Conservation (phyloP, 37 sponge, comb jelly and placozoan genomes). For the Oscarella lobularis region DNA sequence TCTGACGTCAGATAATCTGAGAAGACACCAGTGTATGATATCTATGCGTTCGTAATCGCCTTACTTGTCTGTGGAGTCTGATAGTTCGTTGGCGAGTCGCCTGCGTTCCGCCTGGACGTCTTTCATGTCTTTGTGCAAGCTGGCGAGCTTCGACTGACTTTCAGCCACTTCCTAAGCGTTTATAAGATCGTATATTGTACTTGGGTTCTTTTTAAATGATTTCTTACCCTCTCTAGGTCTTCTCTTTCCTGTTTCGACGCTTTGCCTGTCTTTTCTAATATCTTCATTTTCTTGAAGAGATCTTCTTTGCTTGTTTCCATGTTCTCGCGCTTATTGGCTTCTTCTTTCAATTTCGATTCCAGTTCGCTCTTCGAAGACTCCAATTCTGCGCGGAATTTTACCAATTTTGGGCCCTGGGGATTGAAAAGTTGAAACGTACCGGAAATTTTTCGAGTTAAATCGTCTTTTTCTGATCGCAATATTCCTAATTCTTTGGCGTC, state of each 20-base stretch:
- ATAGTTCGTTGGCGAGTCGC: constrained; percentile 28
- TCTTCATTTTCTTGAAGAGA: neutral
- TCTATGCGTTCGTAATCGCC: constrained; percentile 4
- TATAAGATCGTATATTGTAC: too few relatives aligned
- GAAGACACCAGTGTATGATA: constrained; percentile 10
- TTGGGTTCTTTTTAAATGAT: too few relatives aligned
- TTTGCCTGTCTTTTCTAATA: constrained; percentile 15
- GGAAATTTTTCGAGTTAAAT: too few relatives aligned
- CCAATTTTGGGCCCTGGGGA: too few relatives aligned
- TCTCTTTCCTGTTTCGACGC: constrained; percentile 1
- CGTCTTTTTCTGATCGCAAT: neutral
- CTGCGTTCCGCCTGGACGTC: constrained; percentile 24
- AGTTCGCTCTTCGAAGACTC: neutral
- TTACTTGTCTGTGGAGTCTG: constrained; percentile 47
- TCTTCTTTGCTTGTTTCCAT: neutral
- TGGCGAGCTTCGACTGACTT: constrained; percentile 18
- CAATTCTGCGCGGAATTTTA: too few relatives aligned
- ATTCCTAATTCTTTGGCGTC: neutral
- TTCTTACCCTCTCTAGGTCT: constrained; percentile 13
- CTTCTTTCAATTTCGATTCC: neutral
- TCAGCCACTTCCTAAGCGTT: constrained; percentile 29
- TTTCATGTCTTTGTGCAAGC: constrained; percentile 48
- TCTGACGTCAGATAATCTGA: constrained; percentile 35
- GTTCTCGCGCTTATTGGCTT: neutral
- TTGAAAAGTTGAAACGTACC: too few relatives aligned